These are phyloP conservation scores for Drosophila nannoptera DNA, from an alignment of 1,140 invertebrate genomes.

Conservation along the genomic window DNA sequence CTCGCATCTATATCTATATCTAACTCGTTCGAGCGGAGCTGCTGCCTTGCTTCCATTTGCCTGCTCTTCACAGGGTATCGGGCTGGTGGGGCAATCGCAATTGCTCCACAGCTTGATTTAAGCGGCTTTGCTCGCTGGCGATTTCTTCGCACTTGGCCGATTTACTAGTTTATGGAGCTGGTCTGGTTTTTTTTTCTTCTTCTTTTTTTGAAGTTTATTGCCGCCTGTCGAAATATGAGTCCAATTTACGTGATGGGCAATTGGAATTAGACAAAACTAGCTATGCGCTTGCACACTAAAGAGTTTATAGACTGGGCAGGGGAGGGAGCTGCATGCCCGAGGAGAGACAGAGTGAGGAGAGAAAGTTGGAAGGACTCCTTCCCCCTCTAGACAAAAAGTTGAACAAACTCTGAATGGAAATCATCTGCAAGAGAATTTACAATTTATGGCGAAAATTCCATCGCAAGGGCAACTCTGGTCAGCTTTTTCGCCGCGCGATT, in stretches of 20 bases:
- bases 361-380: no score
- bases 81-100: background rate
- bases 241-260: constrained; percentile 53
- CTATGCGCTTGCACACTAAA: constrained; percentile 11
- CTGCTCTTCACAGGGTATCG: background rate
- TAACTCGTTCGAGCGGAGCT: no score
- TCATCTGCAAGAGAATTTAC: background rate
- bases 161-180: constrained; percentile 53
- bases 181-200: no score
- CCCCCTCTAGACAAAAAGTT: no score
- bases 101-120: constrained; percentile 12
- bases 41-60: no score
- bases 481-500: background rate
- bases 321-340: constrained; percentile 4
- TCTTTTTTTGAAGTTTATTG: constrained; percentile 51
- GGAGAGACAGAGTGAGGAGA: no score
- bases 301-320: background rate
- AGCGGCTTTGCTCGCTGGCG: constrained; percentile 35
- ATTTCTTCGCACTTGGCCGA: constrained; percentile 35
- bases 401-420: background rate
- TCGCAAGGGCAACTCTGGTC: constrained; percentile 1
- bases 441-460: constrained; percentile 16
- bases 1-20: no score
- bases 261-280: constrained; percentile 23
- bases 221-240: constrained; percentile 62